phyloP scores from a whole-genome alignment of 2,888 invertebrate species.

The Polydrusus tereticollis region DNA sequence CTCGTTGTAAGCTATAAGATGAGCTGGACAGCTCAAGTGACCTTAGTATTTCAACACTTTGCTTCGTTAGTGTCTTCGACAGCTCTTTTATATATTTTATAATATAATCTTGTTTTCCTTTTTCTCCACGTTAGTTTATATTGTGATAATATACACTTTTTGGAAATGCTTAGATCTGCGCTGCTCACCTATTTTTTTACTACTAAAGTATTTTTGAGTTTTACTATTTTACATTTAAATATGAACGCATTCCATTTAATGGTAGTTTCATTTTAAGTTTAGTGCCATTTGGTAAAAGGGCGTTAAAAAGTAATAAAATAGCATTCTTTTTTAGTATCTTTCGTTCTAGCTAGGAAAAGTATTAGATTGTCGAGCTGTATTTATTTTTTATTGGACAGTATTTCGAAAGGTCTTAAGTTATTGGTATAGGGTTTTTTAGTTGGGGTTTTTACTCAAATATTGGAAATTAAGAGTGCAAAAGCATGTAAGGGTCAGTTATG shows the following conservation, averaged over 20 bases:
- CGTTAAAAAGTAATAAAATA: constrained; percentile 41
- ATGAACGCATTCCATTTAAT: constrained; percentile 59
- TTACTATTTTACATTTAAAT: constrained; percentile 28
- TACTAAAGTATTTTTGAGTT: constrained; percentile 24
- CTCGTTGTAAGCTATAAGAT: constrained; percentile 49
- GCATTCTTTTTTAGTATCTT: constrained; percentile 33
- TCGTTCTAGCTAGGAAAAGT: constrained; percentile 16
- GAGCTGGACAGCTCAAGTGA: constrained; percentile 52
- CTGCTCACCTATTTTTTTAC: constrained; percentile 8
- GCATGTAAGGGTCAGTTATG: not conserved
- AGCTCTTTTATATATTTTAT: constrained; percentile 52
- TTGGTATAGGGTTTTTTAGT: constrained; percentile 30
- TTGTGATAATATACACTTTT: constrained; percentile 52
- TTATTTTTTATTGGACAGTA: constrained; percentile 40
- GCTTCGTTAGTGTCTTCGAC: constrained; percentile 45
- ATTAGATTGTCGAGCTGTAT: constrained; percentile 25
- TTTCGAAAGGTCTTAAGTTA: constrained; percentile 30
- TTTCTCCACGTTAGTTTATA: constrained; percentile 47
- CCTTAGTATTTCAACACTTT: constrained; percentile 53
- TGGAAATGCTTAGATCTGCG: constrained; percentile 37
- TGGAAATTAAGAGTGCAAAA: constrained; percentile 2
- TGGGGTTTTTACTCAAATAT: constrained; percentile 20
- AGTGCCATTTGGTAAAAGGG: constrained; percentile 61
- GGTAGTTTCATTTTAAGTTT: constrained; percentile 58
- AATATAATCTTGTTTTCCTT: constrained; percentile 52